Conservation (phyloP, 2,888 invertebrate genomes). For the Abscondita cerata region DNA sequence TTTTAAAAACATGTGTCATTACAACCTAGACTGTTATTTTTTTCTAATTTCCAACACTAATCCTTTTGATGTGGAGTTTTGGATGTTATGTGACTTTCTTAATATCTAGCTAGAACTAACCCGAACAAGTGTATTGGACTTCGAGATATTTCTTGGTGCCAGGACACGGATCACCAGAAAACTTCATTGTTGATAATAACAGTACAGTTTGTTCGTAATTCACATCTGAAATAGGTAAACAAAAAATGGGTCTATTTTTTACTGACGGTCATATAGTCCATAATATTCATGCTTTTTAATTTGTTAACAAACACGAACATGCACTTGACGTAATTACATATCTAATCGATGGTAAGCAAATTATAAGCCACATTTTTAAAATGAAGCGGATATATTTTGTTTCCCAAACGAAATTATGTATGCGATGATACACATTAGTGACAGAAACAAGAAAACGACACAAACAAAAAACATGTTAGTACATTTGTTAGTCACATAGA, state of each 20-base stretch:
- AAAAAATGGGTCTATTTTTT: conserved; percentile 15
- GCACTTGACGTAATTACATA: conserved; percentile 12
- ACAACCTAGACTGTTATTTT: too few relatives aligned
- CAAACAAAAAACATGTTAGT: conserved; percentile 10
- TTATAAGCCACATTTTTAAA: conserved; percentile 8
- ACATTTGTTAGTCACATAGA: conserved; percentile 13
- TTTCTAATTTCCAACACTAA: too few relatives aligned
- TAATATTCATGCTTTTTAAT: conserved; percentile 41
- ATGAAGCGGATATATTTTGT: not conserved
- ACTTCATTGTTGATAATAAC: conserved; percentile 53
- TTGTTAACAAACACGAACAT: conserved; percentile 30
- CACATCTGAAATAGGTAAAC: conserved; percentile 55
- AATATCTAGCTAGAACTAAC: conserved; percentile 22
- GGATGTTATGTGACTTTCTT: too few relatives aligned
- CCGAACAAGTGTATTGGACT: conserved; percentile 13
- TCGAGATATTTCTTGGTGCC: conserved; percentile 12
- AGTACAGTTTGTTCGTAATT: conserved; percentile 51
- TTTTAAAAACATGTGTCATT: too few relatives aligned
- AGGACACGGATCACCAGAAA: conserved; percentile 68
- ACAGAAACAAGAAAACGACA: conserved; percentile 54
- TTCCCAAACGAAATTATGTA: conserved; percentile 13
- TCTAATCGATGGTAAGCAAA: conserved; percentile 8
- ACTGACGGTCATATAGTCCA: not conserved
- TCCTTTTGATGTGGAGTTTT: too few relatives aligned
- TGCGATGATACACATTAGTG: conserved; percentile 55